Evolutionary conservation across 1,140 invertebrate species (phyloP).

Genomic region (Aphelenchoides fujianensis): DNA sequence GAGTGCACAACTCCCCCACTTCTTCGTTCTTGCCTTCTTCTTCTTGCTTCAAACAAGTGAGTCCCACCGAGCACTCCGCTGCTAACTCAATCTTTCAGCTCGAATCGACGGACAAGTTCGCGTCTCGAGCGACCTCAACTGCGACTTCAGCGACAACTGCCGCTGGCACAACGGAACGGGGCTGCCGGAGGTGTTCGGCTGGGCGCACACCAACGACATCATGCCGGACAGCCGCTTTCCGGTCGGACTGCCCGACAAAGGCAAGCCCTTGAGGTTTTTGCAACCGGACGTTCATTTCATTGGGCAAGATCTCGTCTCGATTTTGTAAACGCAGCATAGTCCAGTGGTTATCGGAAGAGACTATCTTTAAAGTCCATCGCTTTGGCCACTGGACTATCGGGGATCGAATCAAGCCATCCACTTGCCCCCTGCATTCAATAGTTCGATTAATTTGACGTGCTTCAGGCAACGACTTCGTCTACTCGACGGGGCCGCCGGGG

Average conservation of each 20-base stretch:
- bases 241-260: slow-evolving; percentile 1
- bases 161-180: slow-evolving; percentile 28
- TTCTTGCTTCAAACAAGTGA: too few relatives aligned
- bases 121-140: slow-evolving; percentile 21
- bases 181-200: slow-evolving; percentile 21
- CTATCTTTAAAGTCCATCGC: not conserved
- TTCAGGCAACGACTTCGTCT: slow-evolving; percentile 23
- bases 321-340: not conserved
- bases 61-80: too few relatives aligned
- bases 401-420: not conserved
- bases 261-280: slow-evolving; percentile 12
- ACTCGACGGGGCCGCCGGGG: slow-evolving; percentile 16
- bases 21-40: too few relatives aligned
- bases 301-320: too few relatives aligned
- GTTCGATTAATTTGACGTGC: slow-evolving; percentile 16
- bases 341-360: not conserved
- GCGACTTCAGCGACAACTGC: slow-evolving; percentile 14
- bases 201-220: slow-evolving; percentile 23
- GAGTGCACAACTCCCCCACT: too few relatives aligned
- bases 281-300: not conserved
- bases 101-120: too few relatives aligned
- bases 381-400: not conserved
- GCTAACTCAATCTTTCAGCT: too few relatives aligned
- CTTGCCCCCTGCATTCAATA: not conserved
- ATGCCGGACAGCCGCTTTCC: slow-evolving; percentile 20